Percentiles rank a stretch among this genome's conserved stretches.
phyloP scores from a whole-genome alignment of 2,888 invertebrate genomes.

The Hypsopygia costalis region DNA sequence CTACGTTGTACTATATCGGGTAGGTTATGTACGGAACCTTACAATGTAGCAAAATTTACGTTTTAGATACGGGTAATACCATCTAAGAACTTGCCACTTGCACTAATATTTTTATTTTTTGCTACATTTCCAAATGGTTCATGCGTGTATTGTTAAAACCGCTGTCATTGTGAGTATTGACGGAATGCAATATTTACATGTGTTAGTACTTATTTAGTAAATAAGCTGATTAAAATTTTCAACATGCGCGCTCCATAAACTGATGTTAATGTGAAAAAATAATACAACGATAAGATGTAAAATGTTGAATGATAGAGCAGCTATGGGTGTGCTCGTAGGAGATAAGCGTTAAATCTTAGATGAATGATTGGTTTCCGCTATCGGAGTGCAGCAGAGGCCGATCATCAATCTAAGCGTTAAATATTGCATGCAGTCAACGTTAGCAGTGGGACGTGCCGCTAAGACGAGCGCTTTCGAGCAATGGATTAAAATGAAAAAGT shows the following conservation, averaged over 20 bases:
- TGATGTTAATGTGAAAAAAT: constrained; percentile 51
- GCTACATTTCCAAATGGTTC: constrained; percentile 37
- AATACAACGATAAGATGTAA: constrained; percentile 50
- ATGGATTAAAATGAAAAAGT: constrained; percentile 58
- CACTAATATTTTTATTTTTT: constrained; percentile 14
- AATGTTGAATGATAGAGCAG: constrained; percentile 58
- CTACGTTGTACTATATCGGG: constrained; percentile 34
- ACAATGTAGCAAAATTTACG: constrained; percentile 13
- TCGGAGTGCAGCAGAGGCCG: too few species aligned
- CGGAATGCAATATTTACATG: constrained; percentile 79
- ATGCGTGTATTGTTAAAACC: constrained; percentile 50
- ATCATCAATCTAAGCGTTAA: constrained; percentile 78
- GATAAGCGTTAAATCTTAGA: constrained; percentile 79
- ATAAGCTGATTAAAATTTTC: constrained; percentile 44
- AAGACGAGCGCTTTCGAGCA: constrained; percentile 63
- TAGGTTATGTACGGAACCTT: constrained; percentile 21
- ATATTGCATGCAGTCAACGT: constrained; percentile 80
- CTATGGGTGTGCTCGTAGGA: constrained; percentile 56
- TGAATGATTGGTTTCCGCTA: too few species aligned
- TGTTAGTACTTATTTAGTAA: constrained; percentile 38
- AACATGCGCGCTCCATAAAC: constrained; percentile 55
- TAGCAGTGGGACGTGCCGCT: constrained; percentile 74
- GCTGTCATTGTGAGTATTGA: constrained; percentile 59
- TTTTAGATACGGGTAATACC: not conserved
- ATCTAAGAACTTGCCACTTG: not conserved